Evolutionary conservation across 2,113 vertebrate species (phyloP), one percentile per base, ranked within the genome.

Genomic region (Mionectes macconnelli): DNA sequence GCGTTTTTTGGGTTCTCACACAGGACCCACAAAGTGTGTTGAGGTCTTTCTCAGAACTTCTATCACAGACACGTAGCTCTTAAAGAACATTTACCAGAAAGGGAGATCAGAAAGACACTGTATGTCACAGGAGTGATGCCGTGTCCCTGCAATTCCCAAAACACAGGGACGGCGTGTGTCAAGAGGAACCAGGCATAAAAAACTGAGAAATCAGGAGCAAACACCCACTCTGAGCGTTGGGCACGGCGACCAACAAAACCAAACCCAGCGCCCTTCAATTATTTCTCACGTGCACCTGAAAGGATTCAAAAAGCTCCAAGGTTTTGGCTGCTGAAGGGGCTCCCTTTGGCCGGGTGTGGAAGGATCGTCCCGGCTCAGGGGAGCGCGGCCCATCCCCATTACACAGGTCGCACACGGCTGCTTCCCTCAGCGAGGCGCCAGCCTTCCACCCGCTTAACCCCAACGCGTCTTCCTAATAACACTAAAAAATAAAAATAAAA

Each of bases 401-500:
- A 8, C 44, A 18, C 19, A 30, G 28, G 11, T 69, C 11, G 39
- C n/a, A 59, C 1, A n/a, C 0, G 1, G 27, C 24, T 28, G 25
- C 24, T 9, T n/a, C 40, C 62, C 73, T 69, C 53, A 27, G 33
- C 49, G 24, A 50, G 24, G 24, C 12, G 15, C 49, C 12, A 62
- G 14, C 33, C 30, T 66, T 37, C 5, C 24, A 39, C 8, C 35
- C 8, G 5, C 8, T 56, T 25, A 14, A 52, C 16, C 37, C 33
- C 70, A 63, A 47, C 0, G 0, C 1, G 2, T 6, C 52, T 63
- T 63, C 10, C 47, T 33, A 24, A 16, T 10, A 35, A 19, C 14
- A 17, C 3, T 47, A 9, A 4, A 45, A 50, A 66, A 52, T 23
- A n/a, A 14, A 23, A 21, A 31, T 8, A 44, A 9, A 31, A 33